phyloP scores from a whole-genome alignment of 2,888 invertebrate species.

The Apomyelois bistriatella region DNA sequence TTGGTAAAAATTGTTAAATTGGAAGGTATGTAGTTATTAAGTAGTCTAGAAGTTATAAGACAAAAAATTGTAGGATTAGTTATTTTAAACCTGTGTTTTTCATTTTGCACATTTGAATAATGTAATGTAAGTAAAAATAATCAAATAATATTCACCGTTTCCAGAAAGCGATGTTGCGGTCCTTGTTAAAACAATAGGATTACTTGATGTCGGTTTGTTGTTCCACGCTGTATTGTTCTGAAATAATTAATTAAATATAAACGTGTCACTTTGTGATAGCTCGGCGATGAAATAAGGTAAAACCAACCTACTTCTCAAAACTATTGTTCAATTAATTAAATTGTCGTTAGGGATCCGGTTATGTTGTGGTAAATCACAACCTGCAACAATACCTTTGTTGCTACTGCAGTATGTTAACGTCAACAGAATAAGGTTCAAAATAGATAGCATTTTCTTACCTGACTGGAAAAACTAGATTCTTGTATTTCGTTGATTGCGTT shows the following conservation, averaged over 20 bases:
- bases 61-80: too few relatives aligned
- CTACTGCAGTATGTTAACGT: slow-evolving; percentile 20
- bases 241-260: slow-evolving; percentile 30
- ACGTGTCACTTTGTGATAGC: slow-evolving; percentile 36
- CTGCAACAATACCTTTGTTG: slow-evolving; percentile 24
- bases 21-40: too few relatives aligned
- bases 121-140: slow-evolving; percentile 11
- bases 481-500: slow-evolving; percentile 48
- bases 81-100: too few relatives aligned
- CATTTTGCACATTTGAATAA: too few relatives aligned
- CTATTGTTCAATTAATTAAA: slow-evolving; percentile 59
- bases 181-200: slow-evolving; percentile 30
- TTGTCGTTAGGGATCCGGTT: slow-evolving; percentile 70
- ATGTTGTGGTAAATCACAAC: slow-evolving; percentile 56
- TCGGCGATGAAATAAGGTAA: slow-evolving; percentile 42
- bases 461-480: slow-evolving; percentile 59
- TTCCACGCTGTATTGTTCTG: slow-evolving; percentile 55
- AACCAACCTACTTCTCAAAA: slow-evolving; percentile 53
- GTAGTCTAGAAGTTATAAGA: too few relatives aligned
- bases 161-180: slow-evolving; percentile 40
- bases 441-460: slow-evolving; percentile 45
- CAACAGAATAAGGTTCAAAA: slow-evolving; percentile 34
- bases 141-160: slow-evolving; percentile 45
- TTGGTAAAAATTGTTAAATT: too few relatives aligned
- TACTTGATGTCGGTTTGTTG: slow-evolving; percentile 37